These are phyloP conservation scores for Sternarchorhynchus goeldii DNA, from an alignment of 2,797 vertebrate genomes.

Conservation along the genomic window DNA sequence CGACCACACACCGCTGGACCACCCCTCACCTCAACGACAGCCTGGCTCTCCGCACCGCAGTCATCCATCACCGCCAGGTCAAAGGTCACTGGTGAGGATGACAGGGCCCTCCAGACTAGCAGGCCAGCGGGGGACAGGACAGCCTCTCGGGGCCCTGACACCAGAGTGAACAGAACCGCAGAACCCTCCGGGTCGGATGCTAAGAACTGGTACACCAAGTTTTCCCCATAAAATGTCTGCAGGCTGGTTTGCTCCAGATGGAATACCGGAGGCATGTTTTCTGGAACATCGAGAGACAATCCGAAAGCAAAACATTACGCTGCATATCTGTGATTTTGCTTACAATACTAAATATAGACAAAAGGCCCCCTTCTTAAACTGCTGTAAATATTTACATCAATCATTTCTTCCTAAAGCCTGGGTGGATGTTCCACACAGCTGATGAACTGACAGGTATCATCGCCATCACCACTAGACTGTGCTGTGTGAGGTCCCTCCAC, in stretches of 20 bases:
- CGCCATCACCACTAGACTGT: neutral
- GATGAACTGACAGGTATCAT: no score
- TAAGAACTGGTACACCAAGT: conserved; percentile 82
- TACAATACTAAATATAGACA: neutral
- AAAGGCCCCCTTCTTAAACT: neutral
- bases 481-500: neutral
- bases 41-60: conserved; percentile 76
- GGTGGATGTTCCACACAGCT: no score
- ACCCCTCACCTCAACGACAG: conserved; percentile 73
- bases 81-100: conserved; percentile 66
- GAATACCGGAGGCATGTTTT: conserved; percentile 81
- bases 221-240: conserved; percentile 82
- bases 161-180: conserved; percentile 76
- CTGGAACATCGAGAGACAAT: conserved; percentile 68
- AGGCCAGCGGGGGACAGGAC: conserved; percentile 83
- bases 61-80: conserved; percentile 78
- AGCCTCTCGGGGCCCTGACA: conserved; percentile 79
- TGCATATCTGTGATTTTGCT: conserved; percentile 15
- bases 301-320: conserved; percentile 18
- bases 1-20: neutral
- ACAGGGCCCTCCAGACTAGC: conserved; percentile 79
- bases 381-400: neutral
- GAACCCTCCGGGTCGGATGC: conserved; percentile 87
- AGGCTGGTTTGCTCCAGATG: conserved; percentile 69
- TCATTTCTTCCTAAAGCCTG: no score